Percentiles rank a stretch among this genome's conserved stretches.
phyloP scores from a whole-genome alignment of 1,140 invertebrate species.

The Trichonephila clavata region DNA sequence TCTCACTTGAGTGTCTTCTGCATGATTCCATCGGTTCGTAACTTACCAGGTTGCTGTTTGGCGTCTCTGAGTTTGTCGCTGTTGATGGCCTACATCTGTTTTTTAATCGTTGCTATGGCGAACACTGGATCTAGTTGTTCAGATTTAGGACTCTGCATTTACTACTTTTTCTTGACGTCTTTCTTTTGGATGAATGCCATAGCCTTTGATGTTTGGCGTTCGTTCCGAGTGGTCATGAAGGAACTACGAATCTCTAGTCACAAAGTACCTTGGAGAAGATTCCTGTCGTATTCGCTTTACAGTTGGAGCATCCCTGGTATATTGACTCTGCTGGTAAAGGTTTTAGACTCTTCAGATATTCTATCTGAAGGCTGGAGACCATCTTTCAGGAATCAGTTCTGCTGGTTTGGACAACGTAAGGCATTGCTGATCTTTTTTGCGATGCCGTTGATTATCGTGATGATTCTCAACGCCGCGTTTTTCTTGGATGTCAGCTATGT shows the following conservation, averaged over 20 bases:
- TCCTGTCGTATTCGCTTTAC: constrained; percentile 83
- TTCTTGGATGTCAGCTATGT: constrained; percentile 83
- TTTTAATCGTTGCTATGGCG: constrained; percentile 80
- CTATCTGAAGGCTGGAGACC: constrained; percentile 81
- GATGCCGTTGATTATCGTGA: constrained; percentile 82
- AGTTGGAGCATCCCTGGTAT: constrained; percentile 82
- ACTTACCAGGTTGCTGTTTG: constrained; percentile 83
- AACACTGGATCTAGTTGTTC: constrained; percentile 78
- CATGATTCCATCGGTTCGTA: constrained; percentile 82
- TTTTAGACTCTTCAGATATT: constrained; percentile 81
- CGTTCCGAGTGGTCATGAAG: constrained; percentile 82
- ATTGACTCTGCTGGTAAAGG: constrained; percentile 79
- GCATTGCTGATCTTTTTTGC: constrained; percentile 84
- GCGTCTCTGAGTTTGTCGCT: constrained; percentile 82
- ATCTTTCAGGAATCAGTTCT: constrained; percentile 81
- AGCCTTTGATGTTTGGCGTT: constrained; percentile 84
- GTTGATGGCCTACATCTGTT: constrained; percentile 82
- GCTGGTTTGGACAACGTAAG: constrained; percentile 84
- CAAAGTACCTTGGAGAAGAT: constrained; percentile 81
- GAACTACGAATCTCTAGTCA: constrained; percentile 81
- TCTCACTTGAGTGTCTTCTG: constrained; percentile 82
- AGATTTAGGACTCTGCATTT: constrained; percentile 82
- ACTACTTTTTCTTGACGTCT: constrained; percentile 83
- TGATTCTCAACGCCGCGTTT: constrained; percentile 83
- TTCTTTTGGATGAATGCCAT: constrained; percentile 86